phyloP scores from a whole-genome alignment of 2,113 vertebrate genomes.

The Coryphaenoides rupestris region DNA sequence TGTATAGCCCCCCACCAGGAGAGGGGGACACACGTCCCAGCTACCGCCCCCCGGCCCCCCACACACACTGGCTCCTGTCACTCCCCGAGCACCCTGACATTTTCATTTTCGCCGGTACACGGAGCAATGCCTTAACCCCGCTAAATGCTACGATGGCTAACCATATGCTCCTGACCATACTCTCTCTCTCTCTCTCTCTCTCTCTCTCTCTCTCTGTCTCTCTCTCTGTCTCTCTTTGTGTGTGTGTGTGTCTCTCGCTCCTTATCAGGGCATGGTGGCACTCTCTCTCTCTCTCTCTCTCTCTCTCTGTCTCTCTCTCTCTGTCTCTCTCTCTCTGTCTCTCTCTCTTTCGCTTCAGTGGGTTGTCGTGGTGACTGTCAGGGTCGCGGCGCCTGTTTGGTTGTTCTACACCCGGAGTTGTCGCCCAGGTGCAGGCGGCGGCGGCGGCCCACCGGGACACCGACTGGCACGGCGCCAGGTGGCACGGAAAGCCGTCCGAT shows the following conservation, averaged over 20 bases:
- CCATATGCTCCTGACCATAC: too few species aligned
- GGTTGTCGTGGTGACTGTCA: constrained; percentile 15
- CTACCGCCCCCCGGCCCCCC: too few species aligned
- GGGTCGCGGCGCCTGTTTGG: neutral
- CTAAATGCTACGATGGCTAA: too few species aligned
- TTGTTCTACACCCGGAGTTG: too few species aligned
- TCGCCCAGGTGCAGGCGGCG: too few species aligned
- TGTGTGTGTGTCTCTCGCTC: constrained; percentile 39
- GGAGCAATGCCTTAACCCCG: neutral
- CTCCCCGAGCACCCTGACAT: constrained; percentile 35
- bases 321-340: constrained; percentile 33
- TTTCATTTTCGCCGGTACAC: constrained; percentile 34
- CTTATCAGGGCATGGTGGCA: neutral
- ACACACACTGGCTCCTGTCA: constrained; percentile 28
- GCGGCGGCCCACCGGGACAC: too few species aligned
- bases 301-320: constrained; percentile 11
- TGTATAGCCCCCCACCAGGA: constrained; percentile 1
- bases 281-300: constrained; percentile 13
- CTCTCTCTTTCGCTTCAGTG: constrained; percentile 34
- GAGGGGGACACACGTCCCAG: too few species aligned
- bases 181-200: neutral
- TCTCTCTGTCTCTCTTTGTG: constrained; percentile 26
- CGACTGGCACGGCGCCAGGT: too few species aligned
- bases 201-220: constrained; percentile 14
- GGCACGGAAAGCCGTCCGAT: too few species aligned